These are phyloP conservation scores for Riptortus pedestris DNA, from an alignment of 1,140 invertebrate genomes.

Conservation along the genomic window DNA sequence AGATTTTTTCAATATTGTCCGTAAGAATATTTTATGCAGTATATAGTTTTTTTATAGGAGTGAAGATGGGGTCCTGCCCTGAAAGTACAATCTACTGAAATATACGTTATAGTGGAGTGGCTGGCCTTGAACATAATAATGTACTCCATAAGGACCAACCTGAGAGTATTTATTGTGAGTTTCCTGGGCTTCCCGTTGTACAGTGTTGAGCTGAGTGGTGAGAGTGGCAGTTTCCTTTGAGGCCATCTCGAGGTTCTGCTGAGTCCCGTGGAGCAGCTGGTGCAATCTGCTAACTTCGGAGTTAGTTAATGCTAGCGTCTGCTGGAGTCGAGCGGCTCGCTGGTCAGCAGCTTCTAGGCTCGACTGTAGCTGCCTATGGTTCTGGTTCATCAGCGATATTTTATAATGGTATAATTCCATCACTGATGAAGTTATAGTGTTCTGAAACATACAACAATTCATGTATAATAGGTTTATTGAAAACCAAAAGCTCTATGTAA, in stretches of 20 bases:
- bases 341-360: conserved; percentile 44
- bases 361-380: conserved; percentile 41
- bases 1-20: too few relatives aligned
- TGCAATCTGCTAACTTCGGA: conserved; percentile 41
- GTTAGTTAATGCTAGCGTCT: conserved; percentile 40
- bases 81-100: too few relatives aligned
- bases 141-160: conserved; percentile 12
- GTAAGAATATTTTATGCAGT: background rate
- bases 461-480: background rate
- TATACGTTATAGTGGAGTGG: background rate
- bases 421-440: conserved; percentile 49
- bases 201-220: conserved; percentile 12
- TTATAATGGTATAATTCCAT: conserved; percentile 64
- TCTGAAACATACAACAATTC: conserved; percentile 27
- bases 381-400: conserved; percentile 41
- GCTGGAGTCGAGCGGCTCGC: conserved; percentile 41
- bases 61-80: too few relatives aligned
- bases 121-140: background rate
- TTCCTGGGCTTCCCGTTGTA: conserved; percentile 12
- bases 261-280: conserved; percentile 41
- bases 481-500: too few relatives aligned
- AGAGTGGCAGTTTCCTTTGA: conserved; percentile 36
- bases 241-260: conserved; percentile 41
- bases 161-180: conserved; percentile 25
- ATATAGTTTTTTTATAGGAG: too few relatives aligned